Percentiles rank a stretch among this genome's conserved stretches.
phyloP scores from a whole-genome alignment of 2,888 invertebrate species.

The Ypsolopha scabrella region DNA sequence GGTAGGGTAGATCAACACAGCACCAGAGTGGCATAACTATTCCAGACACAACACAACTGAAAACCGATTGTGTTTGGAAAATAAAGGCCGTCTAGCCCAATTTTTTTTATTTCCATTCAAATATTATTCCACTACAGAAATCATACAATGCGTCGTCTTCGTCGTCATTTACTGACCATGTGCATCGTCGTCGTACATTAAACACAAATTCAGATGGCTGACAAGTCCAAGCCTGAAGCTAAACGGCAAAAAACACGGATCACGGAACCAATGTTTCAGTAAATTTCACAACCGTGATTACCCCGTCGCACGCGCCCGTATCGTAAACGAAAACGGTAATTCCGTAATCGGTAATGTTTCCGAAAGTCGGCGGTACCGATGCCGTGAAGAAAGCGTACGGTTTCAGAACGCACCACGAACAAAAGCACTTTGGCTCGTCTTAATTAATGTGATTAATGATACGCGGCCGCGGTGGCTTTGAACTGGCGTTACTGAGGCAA shows the following conservation, averaged over 20 bases:
- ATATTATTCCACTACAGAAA: too few relatives aligned
- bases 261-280: background rate
- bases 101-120: too few relatives aligned
- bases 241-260: background rate
- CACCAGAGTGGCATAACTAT: too few relatives aligned
- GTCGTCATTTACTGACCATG: background rate
- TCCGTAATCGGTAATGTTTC: slow-evolving; percentile 25
- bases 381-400: slow-evolving; percentile 22
- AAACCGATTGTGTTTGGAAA: too few relatives aligned
- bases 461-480: slow-evolving; percentile 50
- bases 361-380: slow-evolving; percentile 12
- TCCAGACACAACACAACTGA: too few relatives aligned
- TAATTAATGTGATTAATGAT: slow-evolving; percentile 69
- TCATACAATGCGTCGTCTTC: background rate
- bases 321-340: too few relatives aligned
- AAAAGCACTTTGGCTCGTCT: slow-evolving; percentile 61
- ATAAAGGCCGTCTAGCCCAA: too few relatives aligned
- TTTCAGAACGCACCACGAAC: slow-evolving; percentile 53
- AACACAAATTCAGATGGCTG: too few relatives aligned
- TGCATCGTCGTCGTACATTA: background rate
- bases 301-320: slow-evolving; percentile 26
- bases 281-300: slow-evolving; percentile 8
- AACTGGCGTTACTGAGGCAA: slow-evolving; percentile 59
- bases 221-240: background rate
- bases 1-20: too few relatives aligned